These are phyloP conservation scores for Cenopis cana DNA, from an alignment of 2,888 invertebrate genomes.

Conservation along the genomic window DNA sequence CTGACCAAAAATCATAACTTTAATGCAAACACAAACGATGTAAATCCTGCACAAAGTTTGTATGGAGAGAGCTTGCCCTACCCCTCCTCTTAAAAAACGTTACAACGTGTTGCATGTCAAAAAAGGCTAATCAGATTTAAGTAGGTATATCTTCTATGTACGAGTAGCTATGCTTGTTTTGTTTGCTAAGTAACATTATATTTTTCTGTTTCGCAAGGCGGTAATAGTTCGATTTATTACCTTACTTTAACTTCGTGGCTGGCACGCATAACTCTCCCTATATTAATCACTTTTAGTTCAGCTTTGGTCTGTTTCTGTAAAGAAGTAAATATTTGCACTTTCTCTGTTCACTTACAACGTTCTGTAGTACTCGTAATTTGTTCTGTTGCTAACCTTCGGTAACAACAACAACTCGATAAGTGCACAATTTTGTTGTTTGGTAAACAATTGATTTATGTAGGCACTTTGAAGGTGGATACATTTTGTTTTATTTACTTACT, in stretches of 20 bases:
- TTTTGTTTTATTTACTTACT: too few relatives aligned
- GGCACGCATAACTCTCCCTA: conserved; percentile 17
- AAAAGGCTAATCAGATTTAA: neutral
- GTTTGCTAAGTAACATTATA: neutral
- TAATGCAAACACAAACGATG: too few relatives aligned
- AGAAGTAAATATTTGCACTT: neutral
- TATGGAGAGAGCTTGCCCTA: too few relatives aligned
- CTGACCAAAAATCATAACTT: too few relatives aligned
- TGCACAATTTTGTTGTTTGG: neutral
- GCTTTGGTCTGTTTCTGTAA: neutral
- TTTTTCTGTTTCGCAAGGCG: conserved; percentile 2
- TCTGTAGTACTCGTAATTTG: neutral
- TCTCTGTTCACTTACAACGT: conserved; percentile 20
- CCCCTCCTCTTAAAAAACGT: too few relatives aligned
- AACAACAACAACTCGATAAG: neutral
- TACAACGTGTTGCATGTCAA: neutral
- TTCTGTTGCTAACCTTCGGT: neutral
- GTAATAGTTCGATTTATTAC: conserved; percentile 19
- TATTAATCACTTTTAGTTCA: conserved; percentile 39
- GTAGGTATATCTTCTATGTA: neutral
- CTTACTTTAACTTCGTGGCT: conserved; percentile 27
- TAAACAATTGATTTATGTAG: too few relatives aligned
- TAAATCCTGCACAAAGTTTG: too few relatives aligned
- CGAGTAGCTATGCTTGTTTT: neutral
- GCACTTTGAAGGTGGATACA: neutral